A percentile compares a stretch with the other conserved stretches of the same genome.
Evolutionary conservation across 2,797 vertebrate genomes (phyloP).

Genomic region (Austrolebias charrua): DNA sequence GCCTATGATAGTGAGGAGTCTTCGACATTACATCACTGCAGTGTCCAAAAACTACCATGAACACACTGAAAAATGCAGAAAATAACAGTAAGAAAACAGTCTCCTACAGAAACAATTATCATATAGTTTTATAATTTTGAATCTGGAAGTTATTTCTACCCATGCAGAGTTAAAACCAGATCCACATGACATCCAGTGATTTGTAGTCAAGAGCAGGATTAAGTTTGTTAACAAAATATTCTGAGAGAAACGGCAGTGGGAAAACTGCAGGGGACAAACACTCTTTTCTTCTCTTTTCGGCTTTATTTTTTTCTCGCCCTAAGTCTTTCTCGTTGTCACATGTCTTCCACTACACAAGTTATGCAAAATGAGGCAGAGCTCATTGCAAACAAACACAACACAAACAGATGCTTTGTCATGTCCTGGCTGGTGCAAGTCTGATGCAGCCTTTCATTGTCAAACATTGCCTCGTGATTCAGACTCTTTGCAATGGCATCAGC

Average conservation of each 20-base stretch:
- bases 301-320: conserved; percentile 63
- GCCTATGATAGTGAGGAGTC: conserved; percentile 49
- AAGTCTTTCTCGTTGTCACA: conserved; percentile 73
- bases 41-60: conserved; percentile 47
- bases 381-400: conserved; percentile 80
- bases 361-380: conserved; percentile 80
- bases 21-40: conserved; percentile 61
- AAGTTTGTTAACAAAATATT: conserved; percentile 74
- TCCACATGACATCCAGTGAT: conserved; percentile 67
- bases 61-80: conserved; percentile 25
- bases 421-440: conserved; percentile 50
- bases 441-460: conserved; percentile 54
- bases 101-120: conserved; percentile 16
- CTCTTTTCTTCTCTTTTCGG: conserved; percentile 64
- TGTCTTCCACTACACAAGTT: conserved; percentile 79
- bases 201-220: conserved; percentile 60
- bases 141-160: conserved; percentile 19
- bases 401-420: conserved; percentile 78
- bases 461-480: conserved; percentile 46
- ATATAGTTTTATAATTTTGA: conserved; percentile 32
- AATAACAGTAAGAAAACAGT: conserved; percentile 4
- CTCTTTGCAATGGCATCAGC: neutral
- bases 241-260: conserved; percentile 44
- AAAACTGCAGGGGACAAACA: conserved; percentile 63
- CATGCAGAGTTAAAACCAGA: conserved; percentile 35